These are phyloP conservation scores for Meteorus colon DNA, from an alignment of 2,888 invertebrate species.

Conservation along the genomic window DNA sequence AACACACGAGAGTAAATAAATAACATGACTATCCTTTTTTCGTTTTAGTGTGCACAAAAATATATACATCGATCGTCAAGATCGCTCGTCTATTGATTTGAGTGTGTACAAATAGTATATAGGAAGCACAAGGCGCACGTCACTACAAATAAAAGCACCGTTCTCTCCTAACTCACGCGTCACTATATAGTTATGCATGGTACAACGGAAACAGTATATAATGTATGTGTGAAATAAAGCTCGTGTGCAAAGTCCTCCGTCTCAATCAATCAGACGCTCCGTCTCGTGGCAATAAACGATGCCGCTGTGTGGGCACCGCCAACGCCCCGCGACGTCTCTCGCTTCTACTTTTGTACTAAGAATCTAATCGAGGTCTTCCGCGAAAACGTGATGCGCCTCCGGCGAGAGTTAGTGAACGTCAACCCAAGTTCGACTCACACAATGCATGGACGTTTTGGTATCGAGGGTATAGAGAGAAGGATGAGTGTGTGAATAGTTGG, in stretches of 20 bases:
- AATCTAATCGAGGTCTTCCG: constrained; percentile 49
- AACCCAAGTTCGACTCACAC: constrained; percentile 35
- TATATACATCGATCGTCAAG: too few species aligned
- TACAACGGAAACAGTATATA: background rate
- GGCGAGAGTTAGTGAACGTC: constrained; percentile 43
- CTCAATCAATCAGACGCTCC: constrained; percentile 48
- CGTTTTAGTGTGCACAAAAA: too few species aligned
- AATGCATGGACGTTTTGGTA: background rate
- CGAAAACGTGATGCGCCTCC: constrained; percentile 46
- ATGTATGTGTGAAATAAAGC: constrained; percentile 39
- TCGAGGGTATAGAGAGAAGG: background rate
- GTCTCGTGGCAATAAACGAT: constrained; percentile 47
- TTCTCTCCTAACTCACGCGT: too few species aligned
- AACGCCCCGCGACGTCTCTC: constrained; percentile 30
- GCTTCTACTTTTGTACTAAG: constrained; percentile 47
- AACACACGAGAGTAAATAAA: too few species aligned
- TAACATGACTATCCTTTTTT: too few species aligned
- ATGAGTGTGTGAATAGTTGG: background rate
- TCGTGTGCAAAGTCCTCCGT: constrained; percentile 43
- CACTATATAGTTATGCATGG: background rate
- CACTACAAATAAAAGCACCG: too few species aligned
- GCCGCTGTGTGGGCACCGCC: constrained; percentile 29
- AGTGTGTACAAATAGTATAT: too few species aligned
- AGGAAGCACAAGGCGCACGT: too few species aligned
- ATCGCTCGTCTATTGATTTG: too few species aligned